phyloP scores from a whole-genome alignment of 2,888 invertebrate species.

The Sialis lutaria region DNA sequence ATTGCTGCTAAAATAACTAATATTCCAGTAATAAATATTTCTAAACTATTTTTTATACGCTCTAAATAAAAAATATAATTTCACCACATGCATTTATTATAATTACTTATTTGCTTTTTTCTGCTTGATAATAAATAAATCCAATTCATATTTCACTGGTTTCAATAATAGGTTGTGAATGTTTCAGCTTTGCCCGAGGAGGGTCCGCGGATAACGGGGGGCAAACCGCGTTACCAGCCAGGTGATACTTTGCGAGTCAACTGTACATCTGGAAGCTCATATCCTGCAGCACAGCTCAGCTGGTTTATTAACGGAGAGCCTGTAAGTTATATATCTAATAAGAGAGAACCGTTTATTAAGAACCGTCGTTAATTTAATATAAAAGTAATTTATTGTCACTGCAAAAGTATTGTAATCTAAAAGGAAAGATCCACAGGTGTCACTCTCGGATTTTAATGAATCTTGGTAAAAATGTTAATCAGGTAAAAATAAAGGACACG shows the following conservation, averaged over 20 bases:
- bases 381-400: no score
- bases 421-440: no score
- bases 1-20: slow-evolving; percentile 37
- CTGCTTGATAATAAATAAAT: not conserved
- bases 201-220: slow-evolving; percentile 68
- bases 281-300: slow-evolving; percentile 64
- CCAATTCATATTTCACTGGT: not conserved
- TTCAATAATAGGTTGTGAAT: slow-evolving; percentile 4
- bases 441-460: no score
- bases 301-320: slow-evolving; percentile 82
- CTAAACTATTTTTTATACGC: slow-evolving; percentile 27
- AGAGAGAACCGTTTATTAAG: no score
- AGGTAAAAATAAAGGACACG: no score
- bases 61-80: slow-evolving; percentile 21
- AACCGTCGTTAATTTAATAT: no score
- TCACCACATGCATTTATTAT: slow-evolving; percentile 5
- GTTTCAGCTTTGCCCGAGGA: slow-evolving; percentile 58
- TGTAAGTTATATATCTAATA: slow-evolving; percentile 18
- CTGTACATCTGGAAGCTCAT: slow-evolving; percentile 68
- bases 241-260: slow-evolving; percentile 69
- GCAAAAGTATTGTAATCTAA: no score
- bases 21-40: slow-evolving; percentile 25
- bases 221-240: slow-evolving; percentile 63
- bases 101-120: no score
- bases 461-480: no score